phyloP scores from a whole-genome alignment of 2,113 vertebrate species.

The Thryonomys swinderianus region DNA sequence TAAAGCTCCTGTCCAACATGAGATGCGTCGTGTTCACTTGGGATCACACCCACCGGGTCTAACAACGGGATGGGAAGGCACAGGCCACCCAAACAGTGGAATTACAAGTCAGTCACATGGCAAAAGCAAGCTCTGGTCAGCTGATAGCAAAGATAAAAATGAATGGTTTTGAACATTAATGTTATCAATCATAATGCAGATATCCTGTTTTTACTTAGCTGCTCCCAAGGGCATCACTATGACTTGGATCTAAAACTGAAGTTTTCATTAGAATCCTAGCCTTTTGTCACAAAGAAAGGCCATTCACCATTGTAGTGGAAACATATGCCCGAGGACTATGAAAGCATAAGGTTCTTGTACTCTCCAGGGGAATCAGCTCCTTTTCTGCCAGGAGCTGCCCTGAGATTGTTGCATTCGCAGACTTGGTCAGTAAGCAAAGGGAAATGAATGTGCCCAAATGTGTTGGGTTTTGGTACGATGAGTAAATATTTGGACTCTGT shows the following conservation, averaged over 20 bases:
- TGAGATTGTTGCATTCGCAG: not conserved
- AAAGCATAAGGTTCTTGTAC: not conserved
- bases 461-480: not conserved
- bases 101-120: not conserved
- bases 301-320: not conserved
- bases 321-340: fast-evolving
- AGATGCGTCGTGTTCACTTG: not conserved
- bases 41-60: not conserved
- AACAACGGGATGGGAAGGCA: not conserved
- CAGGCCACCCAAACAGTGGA: not conserved
- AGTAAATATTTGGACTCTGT: not conserved
- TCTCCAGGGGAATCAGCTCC: fast-evolving
- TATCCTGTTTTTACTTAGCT: not conserved
- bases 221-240: not conserved
- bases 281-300: not conserved
- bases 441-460: not conserved
- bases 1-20: not conserved
- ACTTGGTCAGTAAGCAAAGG: not conserved
- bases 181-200: not conserved
- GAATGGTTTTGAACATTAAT: not conserved
- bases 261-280: not conserved
- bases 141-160: not conserved
- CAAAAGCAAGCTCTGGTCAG: not conserved
- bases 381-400: not conserved
- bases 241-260: not conserved